A percentile compares a stretch with the other conserved stretches of the same genome.
These are phyloP conservation scores for Diaperis boleti DNA, from an alignment of 2,888 invertebrate species.

Conservation along the genomic window DNA sequence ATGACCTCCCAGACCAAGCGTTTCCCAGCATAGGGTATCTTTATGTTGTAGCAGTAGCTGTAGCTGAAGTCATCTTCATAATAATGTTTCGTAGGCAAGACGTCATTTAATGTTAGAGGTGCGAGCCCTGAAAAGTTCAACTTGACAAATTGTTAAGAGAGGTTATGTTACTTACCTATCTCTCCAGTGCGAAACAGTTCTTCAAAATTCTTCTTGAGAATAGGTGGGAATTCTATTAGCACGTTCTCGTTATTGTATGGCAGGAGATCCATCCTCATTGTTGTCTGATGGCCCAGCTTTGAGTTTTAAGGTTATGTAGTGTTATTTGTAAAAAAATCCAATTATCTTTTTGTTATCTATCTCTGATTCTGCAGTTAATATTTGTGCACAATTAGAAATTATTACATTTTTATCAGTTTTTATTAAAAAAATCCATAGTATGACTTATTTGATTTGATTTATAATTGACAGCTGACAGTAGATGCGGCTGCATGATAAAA, in stretches of 20 bases:
- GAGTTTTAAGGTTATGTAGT: not conserved
- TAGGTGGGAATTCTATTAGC: constrained; percentile 49
- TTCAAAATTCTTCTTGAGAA: constrained; percentile 51
- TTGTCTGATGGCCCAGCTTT: not conserved
- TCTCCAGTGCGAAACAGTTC: constrained; percentile 50
- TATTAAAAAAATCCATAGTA: too few species aligned
- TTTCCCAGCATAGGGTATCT: constrained; percentile 78
- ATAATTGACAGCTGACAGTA: too few species aligned
- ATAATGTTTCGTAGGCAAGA: constrained; percentile 34
- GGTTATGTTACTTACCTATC: constrained; percentile 49
- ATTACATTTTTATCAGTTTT: too few species aligned
- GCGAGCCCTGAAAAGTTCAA: constrained; percentile 49
- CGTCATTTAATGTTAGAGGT: constrained; percentile 43
- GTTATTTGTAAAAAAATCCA: too few species aligned
- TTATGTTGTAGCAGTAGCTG: constrained; percentile 68
- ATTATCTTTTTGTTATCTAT: too few species aligned
- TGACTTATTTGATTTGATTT: too few species aligned
- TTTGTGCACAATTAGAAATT: too few species aligned
- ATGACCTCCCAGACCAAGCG: constrained; percentile 78
- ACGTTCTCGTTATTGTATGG: constrained; percentile 32
- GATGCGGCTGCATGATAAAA: too few species aligned
- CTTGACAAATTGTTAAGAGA: not conserved
- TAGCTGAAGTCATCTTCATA: constrained; percentile 31
- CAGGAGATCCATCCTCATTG: constrained; percentile 39
- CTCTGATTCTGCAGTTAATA: too few species aligned